Percentiles rank a stretch among this genome's conserved stretches.
phyloP scores from a whole-genome alignment of 2,888 invertebrate species.

The Hypsopygia costalis region DNA sequence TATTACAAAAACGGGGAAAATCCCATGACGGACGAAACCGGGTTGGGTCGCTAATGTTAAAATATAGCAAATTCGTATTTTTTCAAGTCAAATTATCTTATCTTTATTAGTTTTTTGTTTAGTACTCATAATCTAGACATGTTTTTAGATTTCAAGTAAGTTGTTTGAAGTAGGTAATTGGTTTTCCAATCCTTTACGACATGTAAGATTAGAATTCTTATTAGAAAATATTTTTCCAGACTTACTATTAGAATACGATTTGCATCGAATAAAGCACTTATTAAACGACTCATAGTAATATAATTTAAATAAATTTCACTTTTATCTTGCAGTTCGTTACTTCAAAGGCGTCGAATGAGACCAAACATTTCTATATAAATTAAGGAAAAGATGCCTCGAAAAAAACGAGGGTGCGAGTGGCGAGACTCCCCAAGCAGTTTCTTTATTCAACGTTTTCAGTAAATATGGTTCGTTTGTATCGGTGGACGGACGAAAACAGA shows the following conservation, averaged over 20 bases:
- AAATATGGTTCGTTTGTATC: constrained; percentile 54
- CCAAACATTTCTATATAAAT: constrained; percentile 78
- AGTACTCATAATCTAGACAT: no score
- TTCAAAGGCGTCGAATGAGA: constrained; percentile 64
- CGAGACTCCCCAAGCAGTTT: constrained; percentile 62
- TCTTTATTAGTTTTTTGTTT: no score
- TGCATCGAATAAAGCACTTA: constrained; percentile 1
- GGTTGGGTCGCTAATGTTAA: no score
- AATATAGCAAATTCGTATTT: no score
- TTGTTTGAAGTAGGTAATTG: no score
- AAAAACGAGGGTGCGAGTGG: constrained; percentile 61
- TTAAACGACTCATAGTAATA: constrained; percentile 20
- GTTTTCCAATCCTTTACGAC: not conserved
- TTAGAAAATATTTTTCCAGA: constrained; percentile 5
- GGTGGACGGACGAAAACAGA: constrained; percentile 33
- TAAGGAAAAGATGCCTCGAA: constrained; percentile 73
- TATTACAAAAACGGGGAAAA: no score
- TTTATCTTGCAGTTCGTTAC: constrained; percentile 46
- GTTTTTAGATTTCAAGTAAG: no score
- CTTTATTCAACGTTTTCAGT: constrained; percentile 72
- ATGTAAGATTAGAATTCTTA: constrained; percentile 1
- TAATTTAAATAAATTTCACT: constrained; percentile 42
- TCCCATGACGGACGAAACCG: no score
- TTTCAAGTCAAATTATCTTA: no score
- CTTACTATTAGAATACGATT: constrained; percentile 12